These are phyloP conservation scores for Neopipo cinnamomea DNA, from an alignment of 2,113 vertebrate genomes.

Conservation along the genomic window DNA sequence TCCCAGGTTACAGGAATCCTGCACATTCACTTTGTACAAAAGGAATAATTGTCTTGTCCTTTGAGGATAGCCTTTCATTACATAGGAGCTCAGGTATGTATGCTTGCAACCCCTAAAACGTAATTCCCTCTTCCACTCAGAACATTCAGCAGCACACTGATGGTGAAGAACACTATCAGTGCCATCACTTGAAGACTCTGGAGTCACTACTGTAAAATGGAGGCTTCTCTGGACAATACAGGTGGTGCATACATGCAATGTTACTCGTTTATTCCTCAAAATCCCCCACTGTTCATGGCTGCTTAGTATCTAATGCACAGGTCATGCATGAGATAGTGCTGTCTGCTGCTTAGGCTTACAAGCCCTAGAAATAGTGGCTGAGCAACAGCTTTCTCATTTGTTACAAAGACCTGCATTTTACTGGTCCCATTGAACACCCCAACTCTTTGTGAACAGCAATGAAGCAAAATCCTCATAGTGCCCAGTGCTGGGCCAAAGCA, in stretches of 20 bases:
- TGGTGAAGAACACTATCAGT: background rate
- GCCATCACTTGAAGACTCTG: background rate
- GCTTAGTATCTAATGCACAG: background rate
- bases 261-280: background rate
- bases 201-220: background rate
- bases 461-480: fast-evolving
- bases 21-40: background rate
- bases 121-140: background rate
- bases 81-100: fast-evolving
- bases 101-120: background rate
- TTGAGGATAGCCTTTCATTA: background rate
- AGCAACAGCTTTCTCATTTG: background rate
- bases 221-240: background rate
- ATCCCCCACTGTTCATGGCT: background rate
- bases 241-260: background rate
- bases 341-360: background rate
- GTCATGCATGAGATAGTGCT: background rate
- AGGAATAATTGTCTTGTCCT: background rate
- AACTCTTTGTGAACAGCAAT: fast-evolving
- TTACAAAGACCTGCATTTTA: background rate
- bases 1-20: background rate
- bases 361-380: background rate
- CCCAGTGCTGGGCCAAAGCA: background rate
- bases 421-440: fast-evolving
- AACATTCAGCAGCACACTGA: background rate